phyloP scores from a whole-genome alignment of 2,888 invertebrate genomes.

The Brenthis ino region DNA sequence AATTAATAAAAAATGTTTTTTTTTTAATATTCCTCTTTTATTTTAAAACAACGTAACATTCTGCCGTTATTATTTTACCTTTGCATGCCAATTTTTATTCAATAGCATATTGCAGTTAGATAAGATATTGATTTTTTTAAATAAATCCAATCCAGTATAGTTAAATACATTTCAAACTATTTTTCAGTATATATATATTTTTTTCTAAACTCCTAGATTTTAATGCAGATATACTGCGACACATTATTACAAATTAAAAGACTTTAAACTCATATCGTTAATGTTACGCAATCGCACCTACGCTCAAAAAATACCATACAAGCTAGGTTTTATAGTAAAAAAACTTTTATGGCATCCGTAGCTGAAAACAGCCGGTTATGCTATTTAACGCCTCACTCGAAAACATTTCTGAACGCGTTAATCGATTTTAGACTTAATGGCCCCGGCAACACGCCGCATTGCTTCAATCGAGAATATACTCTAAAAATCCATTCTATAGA shows the following conservation, averaged over 20 bases:
- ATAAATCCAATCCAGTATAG: neutral
- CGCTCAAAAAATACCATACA: constrained; percentile 49
- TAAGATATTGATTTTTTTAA: constrained; percentile 2
- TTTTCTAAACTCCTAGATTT: neutral
- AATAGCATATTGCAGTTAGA: neutral
- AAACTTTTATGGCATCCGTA: constrained; percentile 68
- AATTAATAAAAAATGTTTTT: too few species aligned
- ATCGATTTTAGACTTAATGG: constrained; percentile 75
- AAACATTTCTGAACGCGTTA: constrained; percentile 72
- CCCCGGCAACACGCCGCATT: constrained; percentile 46
- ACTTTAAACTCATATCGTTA: constrained; percentile 18
- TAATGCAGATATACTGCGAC: constrained; percentile 12
- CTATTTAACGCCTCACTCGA: constrained; percentile 69
- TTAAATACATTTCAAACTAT: neutral
- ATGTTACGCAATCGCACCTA: constrained; percentile 59
- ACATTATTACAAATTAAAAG: constrained; percentile 8
- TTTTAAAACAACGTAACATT: neutral
- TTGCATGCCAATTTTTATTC: neutral
- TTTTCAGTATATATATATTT: neutral
- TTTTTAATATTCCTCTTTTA: neutral
- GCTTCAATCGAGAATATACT: constrained; percentile 37
- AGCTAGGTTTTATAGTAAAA: constrained; percentile 48
- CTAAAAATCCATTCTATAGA: constrained; percentile 41
- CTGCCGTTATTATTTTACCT: neutral
- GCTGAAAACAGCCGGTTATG: constrained; percentile 66